Base-by-base conservation (phyloP, 2,797 vertebrate species). In the Avahi laniger region DNA sequence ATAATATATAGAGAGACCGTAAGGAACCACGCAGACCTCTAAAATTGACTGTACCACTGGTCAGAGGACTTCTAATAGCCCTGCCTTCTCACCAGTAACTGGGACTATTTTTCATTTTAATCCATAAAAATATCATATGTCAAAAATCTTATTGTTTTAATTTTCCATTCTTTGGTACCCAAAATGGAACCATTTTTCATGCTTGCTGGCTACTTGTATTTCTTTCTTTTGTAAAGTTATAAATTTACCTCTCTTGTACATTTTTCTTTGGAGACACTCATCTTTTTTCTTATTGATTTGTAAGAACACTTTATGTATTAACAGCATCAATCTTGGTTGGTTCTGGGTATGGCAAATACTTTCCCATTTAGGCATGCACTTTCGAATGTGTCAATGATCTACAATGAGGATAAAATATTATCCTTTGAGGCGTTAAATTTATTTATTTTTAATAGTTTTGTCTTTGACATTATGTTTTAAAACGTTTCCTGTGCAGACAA, bases 71-170 rank as follows among this genome's bases (percentile, higher is more conserved):
- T 92, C 20, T 75, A 48, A 38, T 50, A 41, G 30, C 9, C 26
- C 78, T 46, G 15, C 3, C 11, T 43, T 26, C 17, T 78, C 50
- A 24, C 26, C 28, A 67, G 20, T 43, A 69, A 33, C 41, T 61
- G 35, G 4, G 26, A 10, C 80, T 69, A 33, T 46, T 72, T 95
- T 96, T 88, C 41, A 72, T 80, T 75, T 91, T 79, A 93, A 94
- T 54, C 41, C 2, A 18, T 63, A 81, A 63, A 24, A 87, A 50
- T 76, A 61, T 41, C 20, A 57, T 41, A n/a, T 69, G n/a, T 89
- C 79, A 67, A 91, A 90, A 95, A 69, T 48, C 15, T 11, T 67
- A 69, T 30, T 93, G 59, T 90, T 95, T 93, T 93, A 75, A 95
- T 91, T 96, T 94, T 84, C 10, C 91, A 0, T 75, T 92, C n/a